These are phyloP conservation scores for Epinotia nisella DNA, from an alignment of 2,888 invertebrate species.

Conservation along the genomic window DNA sequence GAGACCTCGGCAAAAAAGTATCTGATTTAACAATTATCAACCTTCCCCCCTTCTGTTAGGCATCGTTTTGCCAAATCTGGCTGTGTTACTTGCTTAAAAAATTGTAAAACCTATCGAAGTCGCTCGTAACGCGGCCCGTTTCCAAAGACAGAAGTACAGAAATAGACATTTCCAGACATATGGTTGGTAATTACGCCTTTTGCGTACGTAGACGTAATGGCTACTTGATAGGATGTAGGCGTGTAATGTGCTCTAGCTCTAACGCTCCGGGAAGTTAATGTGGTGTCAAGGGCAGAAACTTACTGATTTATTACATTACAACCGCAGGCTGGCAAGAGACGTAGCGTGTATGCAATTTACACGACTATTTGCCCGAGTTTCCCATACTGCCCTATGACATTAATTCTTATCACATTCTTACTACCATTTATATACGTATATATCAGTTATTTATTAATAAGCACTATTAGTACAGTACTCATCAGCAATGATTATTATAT, in stretches of 20 bases:
- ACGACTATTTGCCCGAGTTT: background rate
- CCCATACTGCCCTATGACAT: background rate
- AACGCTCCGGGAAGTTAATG: constrained; percentile 19
- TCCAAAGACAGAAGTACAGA: background rate
- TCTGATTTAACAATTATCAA: background rate
- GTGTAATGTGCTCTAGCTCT: constrained; percentile 13
- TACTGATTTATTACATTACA: constrained; percentile 31
- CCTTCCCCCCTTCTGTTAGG: constrained; percentile 6
- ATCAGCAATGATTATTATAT: too few relatives aligned
- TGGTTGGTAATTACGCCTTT: background rate
- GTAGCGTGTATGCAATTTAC: background rate
- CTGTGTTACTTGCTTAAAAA: background rate
- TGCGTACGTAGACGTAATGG: background rate
- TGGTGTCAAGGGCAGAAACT: constrained; percentile 30
- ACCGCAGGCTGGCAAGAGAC: background rate
- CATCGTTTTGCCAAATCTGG: background rate
- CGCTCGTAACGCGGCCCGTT: background rate
- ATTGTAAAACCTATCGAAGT: background rate
- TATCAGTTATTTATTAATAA: background rate
- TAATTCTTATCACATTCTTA: constrained; percentile 1
- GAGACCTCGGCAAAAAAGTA: constrained; percentile 1
- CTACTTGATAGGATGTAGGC: constrained; percentile 19
- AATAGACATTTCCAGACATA: background rate
- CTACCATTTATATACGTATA: background rate
- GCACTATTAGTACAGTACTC: too few relatives aligned